Conservation (phyloP, 2,797 vertebrate genomes). For the Discoglossus pictus region DNA sequence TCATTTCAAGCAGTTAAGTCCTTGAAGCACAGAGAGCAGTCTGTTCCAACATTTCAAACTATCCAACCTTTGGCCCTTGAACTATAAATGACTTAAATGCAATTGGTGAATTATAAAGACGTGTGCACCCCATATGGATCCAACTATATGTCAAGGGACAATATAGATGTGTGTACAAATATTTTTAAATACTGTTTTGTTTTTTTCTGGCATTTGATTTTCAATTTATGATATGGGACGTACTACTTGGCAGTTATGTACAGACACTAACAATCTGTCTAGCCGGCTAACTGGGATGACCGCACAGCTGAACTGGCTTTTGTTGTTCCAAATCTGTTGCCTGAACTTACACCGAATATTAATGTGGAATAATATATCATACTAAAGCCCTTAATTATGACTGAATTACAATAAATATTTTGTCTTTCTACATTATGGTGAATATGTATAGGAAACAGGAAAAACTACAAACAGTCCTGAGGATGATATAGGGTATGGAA, state of each 20-base stretch:
- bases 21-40: neutral
- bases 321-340: no score
- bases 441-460: no score
- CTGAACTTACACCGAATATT: no score
- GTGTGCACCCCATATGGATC: neutral
- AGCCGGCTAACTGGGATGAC: neutral
- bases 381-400: no score
- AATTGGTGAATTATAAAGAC: neutral
- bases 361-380: no score
- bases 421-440: no score
- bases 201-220: conserved; percentile 1
- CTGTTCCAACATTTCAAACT: neutral
- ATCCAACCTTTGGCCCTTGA: neutral
- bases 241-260: neutral
- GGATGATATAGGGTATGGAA: no score
- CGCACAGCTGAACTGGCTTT: neutral
- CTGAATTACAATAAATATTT: no score
- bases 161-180: conserved; percentile 1
- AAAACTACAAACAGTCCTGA: no score
- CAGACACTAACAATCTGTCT: neutral
- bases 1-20: neutral
- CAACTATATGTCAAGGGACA: neutral
- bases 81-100: neutral
- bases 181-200: neutral
- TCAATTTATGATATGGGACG: neutral